phyloP scores from a whole-genome alignment of 92 coral and sea anemone genomes.

The Epizoanthus stellaris region DNA sequence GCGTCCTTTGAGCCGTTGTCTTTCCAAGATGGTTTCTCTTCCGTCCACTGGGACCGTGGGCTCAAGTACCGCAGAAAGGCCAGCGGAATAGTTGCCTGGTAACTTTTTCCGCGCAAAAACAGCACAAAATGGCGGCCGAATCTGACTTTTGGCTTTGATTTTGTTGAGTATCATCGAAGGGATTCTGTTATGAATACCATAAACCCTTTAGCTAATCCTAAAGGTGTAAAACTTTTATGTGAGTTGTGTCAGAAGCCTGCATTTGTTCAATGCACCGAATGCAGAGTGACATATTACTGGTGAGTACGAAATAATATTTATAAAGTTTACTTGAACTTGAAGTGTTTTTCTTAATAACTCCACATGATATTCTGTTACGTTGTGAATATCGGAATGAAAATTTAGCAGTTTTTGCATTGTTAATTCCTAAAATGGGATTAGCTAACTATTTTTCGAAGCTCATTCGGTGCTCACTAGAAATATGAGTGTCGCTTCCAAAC shows the following conservation, averaged over 20 bases:
- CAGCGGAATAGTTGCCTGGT: slow-evolving; percentile 44
- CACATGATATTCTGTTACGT: not conserved
- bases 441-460: too few species aligned
- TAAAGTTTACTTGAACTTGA: too few species aligned
- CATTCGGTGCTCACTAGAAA: not conserved
- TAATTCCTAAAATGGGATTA: not conserved
- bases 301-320: slow-evolving; percentile 38
- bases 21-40: not conserved
- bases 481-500: too few species aligned
- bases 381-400: not conserved
- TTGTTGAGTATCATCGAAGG: not conserved
- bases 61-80: not conserved
- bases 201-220: slow-evolving; percentile 96
- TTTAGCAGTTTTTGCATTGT: not conserved
- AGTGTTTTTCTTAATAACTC: not conserved
- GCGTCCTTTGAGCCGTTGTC: slow-evolving; percentile 6
- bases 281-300: slow-evolving; percentile 98
- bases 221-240: slow-evolving; percentile 94
- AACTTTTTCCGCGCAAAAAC: not conserved
- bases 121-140: slow-evolving; percentile 32
- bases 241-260: slow-evolving; percentile 99
- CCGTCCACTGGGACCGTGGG: slow-evolving; percentile 11
- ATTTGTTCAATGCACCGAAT: slow-evolving; percentile 92
- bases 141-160: slow-evolving; percentile 13
- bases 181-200: slow-evolving; percentile 73